Conservation (phyloP, 2,113 vertebrate species). For the Pseudopipra pipra region DNA sequence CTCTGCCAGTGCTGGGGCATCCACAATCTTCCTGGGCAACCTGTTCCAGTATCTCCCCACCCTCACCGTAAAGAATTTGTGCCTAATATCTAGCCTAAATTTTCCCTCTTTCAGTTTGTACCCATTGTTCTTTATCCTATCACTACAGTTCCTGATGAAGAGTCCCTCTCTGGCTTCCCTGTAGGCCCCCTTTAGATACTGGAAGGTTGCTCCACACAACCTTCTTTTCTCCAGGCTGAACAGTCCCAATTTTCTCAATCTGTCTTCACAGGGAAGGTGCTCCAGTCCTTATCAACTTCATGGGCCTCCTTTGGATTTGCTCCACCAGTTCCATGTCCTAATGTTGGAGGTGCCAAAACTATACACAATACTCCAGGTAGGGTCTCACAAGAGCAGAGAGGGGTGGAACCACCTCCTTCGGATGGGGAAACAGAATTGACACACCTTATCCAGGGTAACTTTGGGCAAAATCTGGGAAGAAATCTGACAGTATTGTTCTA, state of each 20-base stretch:
- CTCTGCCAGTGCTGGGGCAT: fast-evolving
- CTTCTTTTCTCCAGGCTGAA: neutral
- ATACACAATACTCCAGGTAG: neutral
- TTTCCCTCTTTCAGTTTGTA: neutral
- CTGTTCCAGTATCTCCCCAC: no score
- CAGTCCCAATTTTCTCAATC: neutral
- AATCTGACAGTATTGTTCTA: neutral
- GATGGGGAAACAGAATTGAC: neutral
- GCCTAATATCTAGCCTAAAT: neutral
- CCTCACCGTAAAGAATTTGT: neutral
- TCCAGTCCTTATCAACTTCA: neutral
- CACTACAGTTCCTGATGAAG: neutral
- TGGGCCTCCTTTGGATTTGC: neutral
- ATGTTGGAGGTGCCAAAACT: neutral
- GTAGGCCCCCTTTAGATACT: neutral
- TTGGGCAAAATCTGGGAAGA: neutral
- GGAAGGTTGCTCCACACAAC: neutral
- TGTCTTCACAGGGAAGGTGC: neutral
- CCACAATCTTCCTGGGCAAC: neutral
- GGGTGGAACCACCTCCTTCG: neutral
- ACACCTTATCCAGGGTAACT: neutral
- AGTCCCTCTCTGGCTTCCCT: neutral
- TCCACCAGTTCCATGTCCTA: neutral
- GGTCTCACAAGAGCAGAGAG: neutral
- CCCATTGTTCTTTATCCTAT: neutral